These are phyloP conservation scores for Pterocles gutturalis DNA, from an alignment of 2,113 vertebrate genomes.

Conservation along the genomic window DNA sequence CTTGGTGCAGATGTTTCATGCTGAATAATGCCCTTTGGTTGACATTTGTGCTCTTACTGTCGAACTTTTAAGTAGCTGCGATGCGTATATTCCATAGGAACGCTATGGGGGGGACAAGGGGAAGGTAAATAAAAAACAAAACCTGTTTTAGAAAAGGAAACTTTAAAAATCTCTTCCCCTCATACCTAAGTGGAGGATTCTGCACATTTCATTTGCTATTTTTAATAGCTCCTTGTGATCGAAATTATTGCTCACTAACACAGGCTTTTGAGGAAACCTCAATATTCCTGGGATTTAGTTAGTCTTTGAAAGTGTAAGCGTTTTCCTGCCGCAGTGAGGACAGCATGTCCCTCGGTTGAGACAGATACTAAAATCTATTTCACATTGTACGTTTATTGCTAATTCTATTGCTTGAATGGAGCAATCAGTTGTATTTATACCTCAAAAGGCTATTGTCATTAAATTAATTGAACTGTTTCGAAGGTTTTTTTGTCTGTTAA, in stretches of 20 bases:
- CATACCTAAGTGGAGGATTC: background rate
- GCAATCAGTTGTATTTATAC: background rate
- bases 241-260: conserved; percentile 47
- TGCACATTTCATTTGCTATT: background rate
- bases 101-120: background rate
- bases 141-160: background rate
- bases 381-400: background rate
- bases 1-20: conserved; percentile 16
- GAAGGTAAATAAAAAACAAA: background rate
- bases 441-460: background rate
- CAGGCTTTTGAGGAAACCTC: conserved; percentile 16
- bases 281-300: conserved; percentile 42
- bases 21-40: conserved; percentile 16
- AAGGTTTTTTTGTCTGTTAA: conserved; percentile 2
- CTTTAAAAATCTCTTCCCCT: background rate
- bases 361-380: background rate
- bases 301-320: background rate
- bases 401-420: background rate
- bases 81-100: conserved; percentile 27
- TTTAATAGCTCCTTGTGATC: conserved; percentile 32
- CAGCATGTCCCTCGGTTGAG: background rate
- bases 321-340: conserved; percentile 9
- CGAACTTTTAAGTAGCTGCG: background rate
- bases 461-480: background rate
- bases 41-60: conserved; percentile 20